phyloP scores from a whole-genome alignment of 2,888 invertebrate genomes.

The Campoplex nolae region DNA sequence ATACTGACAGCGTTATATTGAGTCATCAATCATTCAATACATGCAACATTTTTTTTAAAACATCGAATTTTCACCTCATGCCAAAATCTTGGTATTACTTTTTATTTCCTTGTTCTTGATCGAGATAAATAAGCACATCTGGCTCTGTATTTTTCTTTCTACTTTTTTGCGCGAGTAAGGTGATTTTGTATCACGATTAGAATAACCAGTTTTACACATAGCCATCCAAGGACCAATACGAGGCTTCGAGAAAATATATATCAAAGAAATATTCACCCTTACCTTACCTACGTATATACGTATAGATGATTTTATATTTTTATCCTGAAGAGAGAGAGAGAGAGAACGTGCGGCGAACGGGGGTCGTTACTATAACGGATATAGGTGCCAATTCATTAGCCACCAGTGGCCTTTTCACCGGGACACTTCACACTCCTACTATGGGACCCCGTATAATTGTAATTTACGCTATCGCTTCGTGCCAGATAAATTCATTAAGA shows the following conservation, averaged over 20 bases:
- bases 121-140: slow-evolving; percentile 17
- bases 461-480: slow-evolving; percentile 66
- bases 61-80: background rate
- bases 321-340: background rate
- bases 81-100: background rate
- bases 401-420: slow-evolving; percentile 55
- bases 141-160: background rate
- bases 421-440: slow-evolving; percentile 54
- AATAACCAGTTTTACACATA: slow-evolving; percentile 69
- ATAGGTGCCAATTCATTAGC: slow-evolving; percentile 69
- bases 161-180: slow-evolving; percentile 45
- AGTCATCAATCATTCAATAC: background rate
- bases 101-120: background rate
- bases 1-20: background rate
- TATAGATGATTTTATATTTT: slow-evolving; percentile 16
- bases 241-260: slow-evolving; percentile 22
- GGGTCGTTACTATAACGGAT: slow-evolving; percentile 66
- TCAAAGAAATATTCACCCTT: slow-evolving; percentile 26
- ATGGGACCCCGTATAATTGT: slow-evolving; percentile 55
- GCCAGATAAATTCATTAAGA: slow-evolving; percentile 64
- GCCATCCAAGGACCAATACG: slow-evolving; percentile 11
- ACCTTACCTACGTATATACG: background rate
- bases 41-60: background rate
- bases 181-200: slow-evolving; percentile 69
- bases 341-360: background rate